phyloP scores from a whole-genome alignment of 2,113 vertebrate genomes.

The Pelvicachromis taeniatus region DNA sequence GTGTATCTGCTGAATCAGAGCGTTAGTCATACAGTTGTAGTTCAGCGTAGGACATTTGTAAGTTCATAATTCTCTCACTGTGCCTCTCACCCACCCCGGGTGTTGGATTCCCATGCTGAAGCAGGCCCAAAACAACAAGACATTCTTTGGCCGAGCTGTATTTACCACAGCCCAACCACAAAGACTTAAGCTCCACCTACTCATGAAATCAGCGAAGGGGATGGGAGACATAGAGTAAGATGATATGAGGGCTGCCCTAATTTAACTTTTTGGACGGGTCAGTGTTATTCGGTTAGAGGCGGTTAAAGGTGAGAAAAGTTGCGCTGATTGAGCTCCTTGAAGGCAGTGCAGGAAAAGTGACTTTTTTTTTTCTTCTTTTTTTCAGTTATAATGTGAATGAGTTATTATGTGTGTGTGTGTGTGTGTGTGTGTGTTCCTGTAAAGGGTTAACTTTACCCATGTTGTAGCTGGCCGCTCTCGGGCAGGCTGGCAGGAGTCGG shows the following conservation, averaged over 20 bases:
- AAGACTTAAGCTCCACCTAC: slow-evolving; percentile 49
- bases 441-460: slow-evolving; percentile 62
- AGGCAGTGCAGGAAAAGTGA: background rate
- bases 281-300: background rate
- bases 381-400: background rate
- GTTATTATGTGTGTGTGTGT: background rate
- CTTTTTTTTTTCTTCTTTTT: background rate
- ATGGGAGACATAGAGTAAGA: slow-evolving; percentile 29
- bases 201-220: slow-evolving; percentile 49
- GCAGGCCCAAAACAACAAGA: slow-evolving; percentile 65
- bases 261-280: background rate
- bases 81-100: slow-evolving; percentile 14
- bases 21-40: background rate
- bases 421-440: background rate
- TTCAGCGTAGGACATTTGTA: slow-evolving; percentile 2
- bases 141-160: slow-evolving; percentile 62
- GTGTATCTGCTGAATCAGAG: background rate
- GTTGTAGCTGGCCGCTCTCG: slow-evolving; percentile 44
- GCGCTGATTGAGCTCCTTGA: background rate
- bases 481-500: slow-evolving; percentile 39
- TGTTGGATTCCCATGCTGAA: slow-evolving; percentile 50
- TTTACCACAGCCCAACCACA: slow-evolving; percentile 56
- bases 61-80: background rate
- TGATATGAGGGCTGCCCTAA: slow-evolving; percentile 15
- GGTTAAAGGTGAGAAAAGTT: background rate